phyloP scores from a whole-genome alignment of 2,888 invertebrate genomes.

The Conops quadrifasciatus region DNA sequence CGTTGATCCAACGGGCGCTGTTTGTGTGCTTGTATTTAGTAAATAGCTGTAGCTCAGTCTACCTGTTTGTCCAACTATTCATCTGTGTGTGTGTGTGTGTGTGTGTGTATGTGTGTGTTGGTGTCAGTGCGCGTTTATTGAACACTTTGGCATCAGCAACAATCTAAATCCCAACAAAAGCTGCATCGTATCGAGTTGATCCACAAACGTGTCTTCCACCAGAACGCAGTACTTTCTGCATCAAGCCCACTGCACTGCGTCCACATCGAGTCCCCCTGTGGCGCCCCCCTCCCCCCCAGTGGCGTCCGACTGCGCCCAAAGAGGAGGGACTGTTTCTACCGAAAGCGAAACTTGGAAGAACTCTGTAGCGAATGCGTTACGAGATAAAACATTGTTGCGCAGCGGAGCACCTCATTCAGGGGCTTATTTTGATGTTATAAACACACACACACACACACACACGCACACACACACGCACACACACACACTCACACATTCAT shows the following conservation, averaged over 20 bases:
- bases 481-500: slow-evolving; percentile 8
- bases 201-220: slow-evolving; percentile 60
- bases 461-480: slow-evolving; percentile 1
- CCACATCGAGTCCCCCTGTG: background rate
- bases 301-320: background rate
- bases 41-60: too few relatives aligned
- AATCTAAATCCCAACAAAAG: slow-evolving; percentile 26
- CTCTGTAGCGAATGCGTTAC: slow-evolving; percentile 37
- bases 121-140: slow-evolving; percentile 17
- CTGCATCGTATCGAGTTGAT: slow-evolving; percentile 53
- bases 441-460: slow-evolving; percentile 25
- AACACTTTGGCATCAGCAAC: slow-evolving; percentile 12
- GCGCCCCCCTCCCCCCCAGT: background rate
- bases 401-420: slow-evolving; percentile 50
- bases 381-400: slow-evolving; percentile 38
- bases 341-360: slow-evolving; percentile 28
- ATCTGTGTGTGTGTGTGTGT: slow-evolving; percentile 2
- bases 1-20: too few relatives aligned
- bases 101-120: background rate
- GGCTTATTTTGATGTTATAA: slow-evolving; percentile 36
- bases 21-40: too few relatives aligned
- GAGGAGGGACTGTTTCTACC: slow-evolving; percentile 15
- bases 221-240: slow-evolving; percentile 56
- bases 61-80: slow-evolving; percentile 10
- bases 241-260: slow-evolving; percentile 23